phyloP scores from a whole-genome alignment of 2,797 vertebrate genomes.

The Xenopus petersii region DNA sequence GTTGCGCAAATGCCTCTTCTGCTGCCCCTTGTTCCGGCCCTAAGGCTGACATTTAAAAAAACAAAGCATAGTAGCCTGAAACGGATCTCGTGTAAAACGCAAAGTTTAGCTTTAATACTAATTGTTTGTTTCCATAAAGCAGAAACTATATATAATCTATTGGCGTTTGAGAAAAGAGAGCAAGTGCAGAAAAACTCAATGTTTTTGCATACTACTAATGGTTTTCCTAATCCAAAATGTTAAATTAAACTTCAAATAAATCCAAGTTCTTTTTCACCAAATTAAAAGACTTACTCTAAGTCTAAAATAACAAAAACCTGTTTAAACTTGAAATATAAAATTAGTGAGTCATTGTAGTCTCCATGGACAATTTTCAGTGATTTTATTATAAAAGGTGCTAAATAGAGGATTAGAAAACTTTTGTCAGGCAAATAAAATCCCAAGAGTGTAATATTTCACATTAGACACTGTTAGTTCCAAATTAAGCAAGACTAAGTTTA shows the following conservation, averaged over 20 bases:
- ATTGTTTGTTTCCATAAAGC: too few relatives aligned
- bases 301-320: neutral
- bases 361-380: constrained; percentile 6
- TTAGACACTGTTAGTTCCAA: constrained; percentile 5
- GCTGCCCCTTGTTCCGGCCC: too few relatives aligned
- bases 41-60: too few relatives aligned
- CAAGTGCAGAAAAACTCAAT: neutral
- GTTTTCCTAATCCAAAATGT: neutral
- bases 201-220: neutral
- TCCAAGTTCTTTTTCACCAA: constrained; percentile 7
- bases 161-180: too few relatives aligned
- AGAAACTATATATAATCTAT: too few relatives aligned
- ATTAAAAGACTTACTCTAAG: neutral
- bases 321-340: neutral
- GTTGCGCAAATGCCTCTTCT: too few relatives aligned
- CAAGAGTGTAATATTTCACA: constrained; percentile 11
- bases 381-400: constrained; percentile 23
- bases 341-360: neutral
- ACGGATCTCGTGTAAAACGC: too few relatives aligned
- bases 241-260: constrained; percentile 11
- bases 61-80: too few relatives aligned
- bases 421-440: constrained; percentile 7
- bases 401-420: constrained; percentile 21
- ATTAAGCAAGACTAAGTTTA: constrained; percentile 9
- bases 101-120: too few relatives aligned